A percentile compares a stretch with the other conserved stretches of the same genome.
Evolutionary conservation across 2,888 invertebrate genomes (phyloP).

Genomic region (Callosobruchus maculatus): DNA sequence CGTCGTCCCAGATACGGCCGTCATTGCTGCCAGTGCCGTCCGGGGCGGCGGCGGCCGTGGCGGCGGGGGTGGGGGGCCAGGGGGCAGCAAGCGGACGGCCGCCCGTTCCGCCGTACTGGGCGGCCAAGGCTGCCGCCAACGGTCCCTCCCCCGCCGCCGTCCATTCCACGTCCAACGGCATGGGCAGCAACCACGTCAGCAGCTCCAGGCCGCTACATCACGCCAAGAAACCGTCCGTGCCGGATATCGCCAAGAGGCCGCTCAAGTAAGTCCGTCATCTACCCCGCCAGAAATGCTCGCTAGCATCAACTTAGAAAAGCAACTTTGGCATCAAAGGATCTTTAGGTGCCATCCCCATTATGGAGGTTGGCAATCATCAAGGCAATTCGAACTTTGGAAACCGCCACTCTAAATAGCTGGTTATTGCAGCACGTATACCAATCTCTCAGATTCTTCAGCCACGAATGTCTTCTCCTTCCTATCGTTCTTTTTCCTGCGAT

Average conservation of each 20-base stretch:
- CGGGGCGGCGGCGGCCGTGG: constrained; percentile 39
- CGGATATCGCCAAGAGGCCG: constrained; percentile 71
- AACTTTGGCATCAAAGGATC: no score
- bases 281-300: no score
- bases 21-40: constrained; percentile 26
- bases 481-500: no score
- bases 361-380: no score
- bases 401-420: no score
- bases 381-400: no score
- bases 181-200: constrained; percentile 46
- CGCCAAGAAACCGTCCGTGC: constrained; percentile 51
- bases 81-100: neutral
- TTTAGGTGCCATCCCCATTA: no score
- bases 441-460: no score
- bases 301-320: no score
- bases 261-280: constrained; percentile 55
- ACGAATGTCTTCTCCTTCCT: no score
- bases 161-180: constrained; percentile 38
- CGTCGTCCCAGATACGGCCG: constrained; percentile 35
- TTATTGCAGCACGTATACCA: no score
- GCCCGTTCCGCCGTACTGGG: neutral
- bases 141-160: constrained; percentile 28
- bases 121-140: constrained; percentile 17
- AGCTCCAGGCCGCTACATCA: constrained; percentile 47
- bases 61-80: constrained; percentile 32